These are phyloP conservation scores for Globodera ellingtonae DNA, from an alignment of 1,140 invertebrate species.

Conservation along the genomic window DNA sequence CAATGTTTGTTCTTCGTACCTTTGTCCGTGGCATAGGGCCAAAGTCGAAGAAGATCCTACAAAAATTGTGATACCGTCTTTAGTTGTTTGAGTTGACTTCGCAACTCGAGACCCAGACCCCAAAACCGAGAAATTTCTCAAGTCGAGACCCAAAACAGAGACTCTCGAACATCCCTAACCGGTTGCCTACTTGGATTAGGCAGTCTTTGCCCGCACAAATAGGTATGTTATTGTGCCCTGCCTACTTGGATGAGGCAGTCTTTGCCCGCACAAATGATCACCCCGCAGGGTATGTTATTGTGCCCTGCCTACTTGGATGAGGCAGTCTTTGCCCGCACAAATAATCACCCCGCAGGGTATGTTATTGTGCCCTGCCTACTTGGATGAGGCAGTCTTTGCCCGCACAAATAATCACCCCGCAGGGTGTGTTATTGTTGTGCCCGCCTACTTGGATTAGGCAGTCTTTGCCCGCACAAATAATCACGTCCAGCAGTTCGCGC, in stretches of 20 bases:
- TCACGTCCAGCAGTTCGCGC: slow-evolving; percentile 47
- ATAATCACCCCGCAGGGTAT: slow-evolving; percentile 29
- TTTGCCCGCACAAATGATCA: slow-evolving; percentile 50
- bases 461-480: slow-evolving; percentile 51
- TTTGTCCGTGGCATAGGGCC: slow-evolving; percentile 24
- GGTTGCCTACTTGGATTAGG: slow-evolving; percentile 4
- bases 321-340: slow-evolving; percentile 47
- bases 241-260: slow-evolving; percentile 26
- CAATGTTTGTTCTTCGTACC: not conserved
- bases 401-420: slow-evolving; percentile 42
- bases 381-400: slow-evolving; percentile 42
- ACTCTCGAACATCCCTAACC: too few species aligned
- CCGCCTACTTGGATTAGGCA: slow-evolving; percentile 7
- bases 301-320: slow-evolving; percentile 5
- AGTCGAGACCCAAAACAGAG: too few species aligned
- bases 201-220: slow-evolving; percentile 49
- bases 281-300: not conserved
- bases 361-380: not conserved
- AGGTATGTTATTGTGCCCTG: not conserved
- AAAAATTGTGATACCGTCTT: not conserved
- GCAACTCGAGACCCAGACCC: too few species aligned
- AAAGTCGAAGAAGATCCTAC: slow-evolving; percentile 11
- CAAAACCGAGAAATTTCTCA: too few species aligned
- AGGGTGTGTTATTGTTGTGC: too few species aligned
- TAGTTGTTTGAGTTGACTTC: too few species aligned